phyloP scores from a whole-genome alignment of 2,797 vertebrate species.

The Eleutherodactylus coqui region DNA sequence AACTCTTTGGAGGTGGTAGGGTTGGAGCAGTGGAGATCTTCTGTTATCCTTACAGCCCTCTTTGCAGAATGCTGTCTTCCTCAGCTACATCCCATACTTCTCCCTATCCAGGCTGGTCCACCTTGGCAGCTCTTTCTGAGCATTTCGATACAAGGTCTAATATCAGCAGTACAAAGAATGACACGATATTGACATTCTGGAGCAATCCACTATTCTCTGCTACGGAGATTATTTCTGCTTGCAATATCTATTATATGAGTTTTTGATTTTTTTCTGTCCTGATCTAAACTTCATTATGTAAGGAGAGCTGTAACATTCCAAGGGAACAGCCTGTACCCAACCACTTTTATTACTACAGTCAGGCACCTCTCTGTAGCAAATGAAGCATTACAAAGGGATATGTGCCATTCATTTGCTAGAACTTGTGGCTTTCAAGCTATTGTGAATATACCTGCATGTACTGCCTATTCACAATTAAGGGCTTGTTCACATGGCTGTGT shows the following conservation, averaged over 20 bases:
- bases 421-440: not conserved
- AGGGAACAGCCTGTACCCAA: not conserved
- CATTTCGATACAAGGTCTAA: slow-evolving; percentile 15
- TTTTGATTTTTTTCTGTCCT: not conserved
- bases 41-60: not conserved
- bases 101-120: not conserved
- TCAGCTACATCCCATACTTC: not conserved
- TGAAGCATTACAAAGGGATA: not conserved
- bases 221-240: not conserved
- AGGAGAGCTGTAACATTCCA: not conserved
- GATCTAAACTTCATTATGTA: not conserved
- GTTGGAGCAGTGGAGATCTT: too few relatives aligned
- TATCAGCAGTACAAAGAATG: not conserved
- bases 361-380: not conserved
- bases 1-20: too few relatives aligned
- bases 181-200: not conserved
- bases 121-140: not conserved
- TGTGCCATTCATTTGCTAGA: not conserved
- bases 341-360: not conserved
- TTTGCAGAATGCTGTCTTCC: not conserved
- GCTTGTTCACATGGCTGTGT: too few relatives aligned
- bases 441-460: not conserved
- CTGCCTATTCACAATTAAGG: not conserved
- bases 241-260: not conserved
- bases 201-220: not conserved